These are phyloP conservation scores for Diachasmimorpha longicaudata DNA, from an alignment of 1,140 invertebrate species.

Conservation along the genomic window DNA sequence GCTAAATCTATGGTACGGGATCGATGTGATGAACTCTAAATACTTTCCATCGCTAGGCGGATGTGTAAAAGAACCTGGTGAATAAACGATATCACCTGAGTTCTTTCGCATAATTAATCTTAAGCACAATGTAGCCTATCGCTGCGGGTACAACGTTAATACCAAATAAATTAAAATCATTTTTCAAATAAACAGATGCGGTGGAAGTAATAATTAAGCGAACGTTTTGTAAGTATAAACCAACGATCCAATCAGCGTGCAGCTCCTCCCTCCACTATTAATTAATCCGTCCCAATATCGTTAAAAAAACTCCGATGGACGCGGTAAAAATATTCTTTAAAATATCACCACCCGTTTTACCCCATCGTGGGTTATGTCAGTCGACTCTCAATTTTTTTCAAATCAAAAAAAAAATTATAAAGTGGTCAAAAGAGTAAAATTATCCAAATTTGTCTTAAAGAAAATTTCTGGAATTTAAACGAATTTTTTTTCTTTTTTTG, in stretches of 20 bases:
- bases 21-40: background rate
- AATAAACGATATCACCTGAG: background rate
- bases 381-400: no score
- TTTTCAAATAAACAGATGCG: conserved; percentile 34
- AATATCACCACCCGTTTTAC: no score
- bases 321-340: no score
- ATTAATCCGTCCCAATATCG: conserved; percentile 23
- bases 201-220: conserved; percentile 55
- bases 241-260: conserved; percentile 64
- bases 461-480: no score
- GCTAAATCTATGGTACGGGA: background rate
- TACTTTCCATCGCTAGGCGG: conserved; percentile 54
- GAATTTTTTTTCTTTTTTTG: no score
- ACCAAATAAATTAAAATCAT: conserved; percentile 9
- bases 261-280: conserved; percentile 54
- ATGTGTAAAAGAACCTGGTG: conserved; percentile 30
- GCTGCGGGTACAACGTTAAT: conserved; percentile 47
- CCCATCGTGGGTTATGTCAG: no score
- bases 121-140: conserved; percentile 56
- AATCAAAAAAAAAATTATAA: no score
- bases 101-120: background rate
- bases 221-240: conserved; percentile 60
- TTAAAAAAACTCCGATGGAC: conserved; percentile 37
- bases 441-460: no score
- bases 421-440: no score